Evolutionary conservation across 2,888 invertebrate species (phyloP), one percentile per base, ranked within the genome.

Genomic region (Caenorhabditis doughertyi): DNA sequence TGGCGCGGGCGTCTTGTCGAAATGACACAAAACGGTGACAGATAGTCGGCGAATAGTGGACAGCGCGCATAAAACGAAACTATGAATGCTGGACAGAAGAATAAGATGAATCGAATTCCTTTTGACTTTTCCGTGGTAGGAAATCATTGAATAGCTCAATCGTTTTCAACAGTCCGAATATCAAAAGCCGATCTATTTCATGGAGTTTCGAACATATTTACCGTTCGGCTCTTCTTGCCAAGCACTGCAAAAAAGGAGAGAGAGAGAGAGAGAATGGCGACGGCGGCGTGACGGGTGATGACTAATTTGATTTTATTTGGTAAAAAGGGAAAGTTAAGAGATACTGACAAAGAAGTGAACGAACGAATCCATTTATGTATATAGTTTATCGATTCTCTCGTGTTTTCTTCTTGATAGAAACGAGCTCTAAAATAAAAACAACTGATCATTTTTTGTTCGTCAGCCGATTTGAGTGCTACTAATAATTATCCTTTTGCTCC

Each of bases 261-360:
- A 55, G 68, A 68, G 55, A 55, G 42, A 55, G 55, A 42, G 53
- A 68, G 58, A 58, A 47, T 47, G 44, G 42, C 16, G 53, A 68
- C 29, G 7, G 18, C 25, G 55, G 11, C 32, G 23, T 11, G 62
- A 29, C 11, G 29, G n/a, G 25, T 67, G 67, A 55, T 68, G 68
- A 68, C 68, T 68, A 68, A 68, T 68, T 68, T 68, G 68, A 67
- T 67, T 39, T 39, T 53, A 55, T 64, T 64, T 64, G 64, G 64
- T 64, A 64, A 53, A 55, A 64, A 64, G 64, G 18, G 64, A 64
- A 64, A 64, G 64, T 64, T 64, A 49, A 21, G 49, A 16, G 42
- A 42, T 25, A 21, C 23, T 44, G 60, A 42, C 39, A 60, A 56
- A 9, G 56, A 32, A 27, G 18, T 32, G 16, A 23, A n/a, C 5